These are phyloP conservation scores for Aproaerema taeniolella DNA, from an alignment of 2,888 invertebrate genomes.

Conservation along the genomic window DNA sequence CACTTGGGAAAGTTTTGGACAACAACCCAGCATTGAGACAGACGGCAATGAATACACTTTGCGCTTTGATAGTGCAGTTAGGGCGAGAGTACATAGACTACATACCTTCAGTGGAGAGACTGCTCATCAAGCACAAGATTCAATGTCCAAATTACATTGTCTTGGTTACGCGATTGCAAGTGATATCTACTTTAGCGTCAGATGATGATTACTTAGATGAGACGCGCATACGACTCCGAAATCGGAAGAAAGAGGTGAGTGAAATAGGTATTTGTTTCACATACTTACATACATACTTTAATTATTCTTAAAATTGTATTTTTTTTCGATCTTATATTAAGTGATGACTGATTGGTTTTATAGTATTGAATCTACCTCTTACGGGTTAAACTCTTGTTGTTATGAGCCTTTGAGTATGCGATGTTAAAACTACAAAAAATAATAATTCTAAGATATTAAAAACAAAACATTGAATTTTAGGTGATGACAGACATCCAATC, in stretches of 20 bases:
- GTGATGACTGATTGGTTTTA: no score
- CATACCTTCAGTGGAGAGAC: slow-evolving; percentile 92
- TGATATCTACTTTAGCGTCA: slow-evolving; percentile 85
- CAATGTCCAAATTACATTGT: slow-evolving; percentile 87
- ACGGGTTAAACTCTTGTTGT: no score
- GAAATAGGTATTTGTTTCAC: no score
- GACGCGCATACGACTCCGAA: slow-evolving; percentile 80
- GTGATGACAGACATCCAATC: slow-evolving; percentile 73
- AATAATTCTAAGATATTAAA: no score
- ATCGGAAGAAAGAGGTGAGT: slow-evolving; percentile 83
- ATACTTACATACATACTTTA: no score
- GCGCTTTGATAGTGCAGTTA: slow-evolving; percentile 91
- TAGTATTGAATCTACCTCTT: no score
- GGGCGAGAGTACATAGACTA: slow-evolving; percentile 95
- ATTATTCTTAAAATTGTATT: not conserved
- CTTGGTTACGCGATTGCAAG: slow-evolving; percentile 84
- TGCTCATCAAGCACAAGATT: slow-evolving; percentile 88
- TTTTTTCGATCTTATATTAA: not conserved
- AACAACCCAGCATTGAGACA: slow-evolving; percentile 85
- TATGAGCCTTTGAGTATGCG: no score
- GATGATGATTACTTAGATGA: slow-evolving; percentile 85
- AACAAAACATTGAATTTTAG: no score
- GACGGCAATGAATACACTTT: slow-evolving; percentile 93
- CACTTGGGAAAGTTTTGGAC: slow-evolving; percentile 91
- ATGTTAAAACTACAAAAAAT: no score